Percentiles rank a stretch among this genome's conserved stretches.
phyloP scores from a whole-genome alignment of 1,140 invertebrate species.

The Camponotus pennsylvanicus region DNA sequence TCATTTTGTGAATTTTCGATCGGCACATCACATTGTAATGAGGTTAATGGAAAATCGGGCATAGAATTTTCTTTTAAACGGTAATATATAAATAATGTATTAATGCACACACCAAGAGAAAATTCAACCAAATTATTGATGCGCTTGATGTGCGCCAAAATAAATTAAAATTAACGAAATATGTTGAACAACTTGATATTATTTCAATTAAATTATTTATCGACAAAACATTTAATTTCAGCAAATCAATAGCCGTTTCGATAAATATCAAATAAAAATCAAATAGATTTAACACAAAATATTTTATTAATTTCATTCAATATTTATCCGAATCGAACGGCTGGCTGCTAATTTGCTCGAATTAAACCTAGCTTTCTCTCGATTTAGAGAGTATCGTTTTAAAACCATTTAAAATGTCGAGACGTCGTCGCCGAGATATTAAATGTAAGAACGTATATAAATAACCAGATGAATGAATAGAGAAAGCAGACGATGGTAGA shows the following conservation, averaged over 20 bases:
- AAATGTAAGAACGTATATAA: conserved; percentile 35
- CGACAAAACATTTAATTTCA: too few relatives aligned
- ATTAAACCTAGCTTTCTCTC: background rate
- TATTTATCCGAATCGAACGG: background rate
- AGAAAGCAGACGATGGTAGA: conserved; percentile 5
- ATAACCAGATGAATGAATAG: conserved; percentile 8
- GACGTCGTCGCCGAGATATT: conserved; percentile 28
- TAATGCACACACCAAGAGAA: background rate
- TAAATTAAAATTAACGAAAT: conserved; percentile 2
- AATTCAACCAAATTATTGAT: conserved; percentile 9
- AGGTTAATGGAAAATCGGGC: background rate
- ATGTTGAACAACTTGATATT: background rate
- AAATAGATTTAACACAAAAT: background rate
- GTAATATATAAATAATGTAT: too few relatives aligned
- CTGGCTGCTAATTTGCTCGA: background rate
- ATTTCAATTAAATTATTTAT: conserved; percentile 11
- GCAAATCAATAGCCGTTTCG: too few relatives aligned
- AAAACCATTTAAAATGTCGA: conserved; percentile 28
- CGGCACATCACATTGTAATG: background rate
- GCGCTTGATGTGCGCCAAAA: too few relatives aligned
- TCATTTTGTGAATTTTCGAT: too few relatives aligned
- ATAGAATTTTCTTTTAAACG: too few relatives aligned
- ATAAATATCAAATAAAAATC: too few relatives aligned
- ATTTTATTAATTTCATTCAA: conserved; percentile 5
- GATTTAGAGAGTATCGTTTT: background rate